A percentile compares a stretch with the other conserved stretches of the same genome.
Conservation (phyloP, 2,888 invertebrate species). For the Callinectes sapidus region DNA sequence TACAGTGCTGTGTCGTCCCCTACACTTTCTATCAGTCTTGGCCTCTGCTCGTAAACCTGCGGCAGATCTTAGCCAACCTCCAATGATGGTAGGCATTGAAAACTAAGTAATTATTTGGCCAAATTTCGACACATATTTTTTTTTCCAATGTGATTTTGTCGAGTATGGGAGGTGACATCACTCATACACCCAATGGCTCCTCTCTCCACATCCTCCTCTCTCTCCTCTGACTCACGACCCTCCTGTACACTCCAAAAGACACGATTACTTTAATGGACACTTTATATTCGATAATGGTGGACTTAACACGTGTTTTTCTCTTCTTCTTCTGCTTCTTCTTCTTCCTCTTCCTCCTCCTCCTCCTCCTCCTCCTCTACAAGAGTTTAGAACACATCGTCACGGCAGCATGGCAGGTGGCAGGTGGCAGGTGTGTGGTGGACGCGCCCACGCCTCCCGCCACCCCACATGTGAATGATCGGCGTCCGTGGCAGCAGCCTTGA, state of each 20-base stretch:
- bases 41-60: background rate
- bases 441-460: background rate
- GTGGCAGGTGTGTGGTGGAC: background rate
- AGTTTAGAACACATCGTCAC: background rate
- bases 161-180: constrained; percentile 5
- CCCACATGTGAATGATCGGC: background rate
- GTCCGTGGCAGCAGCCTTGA: background rate
- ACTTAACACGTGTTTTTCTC: background rate
- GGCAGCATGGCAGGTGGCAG: background rate
- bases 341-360: background rate
- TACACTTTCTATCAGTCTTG: background rate
- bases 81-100: constrained; percentile 11
- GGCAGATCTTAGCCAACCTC: background rate
- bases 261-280: background rate
- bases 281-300: background rate
- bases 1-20: background rate
- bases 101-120: constrained; percentile 22
- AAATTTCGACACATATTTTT: constrained; percentile 11
- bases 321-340: background rate
- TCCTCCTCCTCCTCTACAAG: background rate
- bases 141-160: background rate
- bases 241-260: background rate
- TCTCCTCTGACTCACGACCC: background rate
- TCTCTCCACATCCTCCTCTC: background rate
- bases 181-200: background rate